Evolutionary conservation across 2,888 invertebrate species (phyloP).

Genomic region (Chrysomela aeneicollis): DNA sequence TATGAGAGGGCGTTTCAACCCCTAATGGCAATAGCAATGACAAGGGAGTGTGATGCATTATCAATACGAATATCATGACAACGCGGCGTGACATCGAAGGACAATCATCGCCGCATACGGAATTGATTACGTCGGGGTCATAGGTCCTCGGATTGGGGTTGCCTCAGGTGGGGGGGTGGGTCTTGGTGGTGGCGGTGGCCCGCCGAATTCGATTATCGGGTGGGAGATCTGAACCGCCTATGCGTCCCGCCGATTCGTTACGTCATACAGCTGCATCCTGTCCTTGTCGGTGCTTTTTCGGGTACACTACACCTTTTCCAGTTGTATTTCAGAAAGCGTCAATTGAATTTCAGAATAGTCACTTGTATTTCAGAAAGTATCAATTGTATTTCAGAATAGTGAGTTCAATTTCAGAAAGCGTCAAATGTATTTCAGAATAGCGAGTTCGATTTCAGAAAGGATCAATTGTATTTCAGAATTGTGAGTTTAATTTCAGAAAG

Average conservation of each 20-base stretch:
- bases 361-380: too few relatives aligned
- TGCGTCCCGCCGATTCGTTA: slow-evolving; percentile 54
- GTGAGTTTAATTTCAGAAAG: too few relatives aligned
- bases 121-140: slow-evolving; percentile 62
- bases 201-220: slow-evolving; percentile 28
- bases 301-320: too few relatives aligned
- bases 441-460: too few relatives aligned
- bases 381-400: too few relatives aligned
- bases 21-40: not conserved
- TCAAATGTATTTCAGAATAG: too few relatives aligned
- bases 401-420: too few relatives aligned
- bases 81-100: slow-evolving; percentile 31
- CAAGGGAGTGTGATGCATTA: slow-evolving; percentile 21
- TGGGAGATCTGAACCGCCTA: slow-evolving; percentile 31
- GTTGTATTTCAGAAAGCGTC: too few relatives aligned
- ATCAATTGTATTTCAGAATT: too few relatives aligned
- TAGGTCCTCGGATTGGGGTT: slow-evolving; percentile 43
- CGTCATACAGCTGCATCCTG: slow-evolving; percentile 54
- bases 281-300: slow-evolving; percentile 15
- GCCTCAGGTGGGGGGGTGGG: slow-evolving; percentile 28
- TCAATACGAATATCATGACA: slow-evolving; percentile 34
- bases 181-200: slow-evolving; percentile 28
- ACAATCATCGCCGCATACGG: slow-evolving; percentile 47
- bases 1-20: not conserved
- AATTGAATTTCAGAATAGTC: too few relatives aligned